Base-by-base conservation (phyloP, 1,140 invertebrate genomes). In the Chionoecetes opilio region DNA sequence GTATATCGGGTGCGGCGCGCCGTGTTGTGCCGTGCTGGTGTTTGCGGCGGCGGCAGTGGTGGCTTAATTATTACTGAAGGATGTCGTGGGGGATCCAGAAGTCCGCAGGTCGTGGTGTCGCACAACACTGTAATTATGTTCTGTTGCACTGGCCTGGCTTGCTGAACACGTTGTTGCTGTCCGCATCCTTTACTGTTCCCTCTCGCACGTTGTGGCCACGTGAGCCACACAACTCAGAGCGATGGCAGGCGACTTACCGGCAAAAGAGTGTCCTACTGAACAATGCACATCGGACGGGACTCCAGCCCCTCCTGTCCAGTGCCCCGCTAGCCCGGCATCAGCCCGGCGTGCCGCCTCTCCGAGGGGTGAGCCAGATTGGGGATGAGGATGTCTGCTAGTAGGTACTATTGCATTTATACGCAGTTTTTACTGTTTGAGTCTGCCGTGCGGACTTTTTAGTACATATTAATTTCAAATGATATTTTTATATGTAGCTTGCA, bases 401-500 rank as follows among this genome's bases (percentile, higher is more conserved):
- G n/a, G n/a, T n/a, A n/a, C n/a, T n/a, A 46, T 89, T 38, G 37
- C 37, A 92, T 84, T 84, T 84, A 29, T 82, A 92, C 82, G 29
- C 38, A 84, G 38, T 92, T 82, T 92, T 38, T 84, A 92, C 91
- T 84, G 82, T 92, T 92, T 38, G n/a, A 29, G 85, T 93, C 93
- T 93, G 93, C 93, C 93, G 85, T 93, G 93, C 93, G 89, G 93
- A 35, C 88, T 93, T 87, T n/a, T 93, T 11, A 37, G 75, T 93
- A 88, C 75, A 93, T 88, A 85, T 89, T 85, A 93, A 84, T 93
- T 93, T 93, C 75, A 93, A 89, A 93, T 86, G n/a, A 86, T 93
- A 93, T 93, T 93, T 93, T 93, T 93, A 88, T 93, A 93, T 93
- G 93, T 86, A 88, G 85, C 89, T 93, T 93, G 93, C 93, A 93